phyloP scores from a whole-genome alignment of 2,888 invertebrate genomes.

The Lithodes maja region DNA sequence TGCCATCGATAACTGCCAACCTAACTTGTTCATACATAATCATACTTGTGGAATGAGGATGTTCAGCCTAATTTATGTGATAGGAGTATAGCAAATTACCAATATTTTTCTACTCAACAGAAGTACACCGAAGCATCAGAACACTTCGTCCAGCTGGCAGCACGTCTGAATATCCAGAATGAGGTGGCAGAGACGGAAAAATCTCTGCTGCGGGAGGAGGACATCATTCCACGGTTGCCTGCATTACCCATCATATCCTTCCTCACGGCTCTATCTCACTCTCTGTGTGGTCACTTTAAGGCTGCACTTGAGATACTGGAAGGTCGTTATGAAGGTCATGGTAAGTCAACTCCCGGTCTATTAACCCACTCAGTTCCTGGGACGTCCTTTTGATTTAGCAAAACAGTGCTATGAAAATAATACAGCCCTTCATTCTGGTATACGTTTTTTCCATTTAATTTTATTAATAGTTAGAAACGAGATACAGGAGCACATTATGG shows the following conservation, averaged over 20 bases:
- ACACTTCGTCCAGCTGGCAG: constrained; percentile 9
- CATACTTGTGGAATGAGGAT: no score
- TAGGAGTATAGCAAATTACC: no score
- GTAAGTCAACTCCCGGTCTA: background rate
- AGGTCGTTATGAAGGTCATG: background rate
- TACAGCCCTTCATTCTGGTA: no score
- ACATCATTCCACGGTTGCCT: constrained; percentile 28
- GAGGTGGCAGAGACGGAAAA: no score
- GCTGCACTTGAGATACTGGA: background rate
- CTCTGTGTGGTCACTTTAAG: background rate
- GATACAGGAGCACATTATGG: no score
- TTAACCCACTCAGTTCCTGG: background rate
- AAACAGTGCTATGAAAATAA: no score
- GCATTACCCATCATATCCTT: background rate
- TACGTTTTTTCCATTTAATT: no score
- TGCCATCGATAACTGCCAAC: background rate
- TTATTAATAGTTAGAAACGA: no score
- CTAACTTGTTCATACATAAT: no score
- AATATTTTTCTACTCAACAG: constrained; percentile 1
- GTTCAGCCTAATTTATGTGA: no score
- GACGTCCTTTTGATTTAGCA: no score
- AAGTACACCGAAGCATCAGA: constrained; percentile 27
- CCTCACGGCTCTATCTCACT: constrained; percentile 32
- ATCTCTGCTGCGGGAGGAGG: constrained; percentile 17
- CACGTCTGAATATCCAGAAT: background rate